Base-by-base conservation (phyloP, 1,140 invertebrate species). In the Bombus ignitus region DNA sequence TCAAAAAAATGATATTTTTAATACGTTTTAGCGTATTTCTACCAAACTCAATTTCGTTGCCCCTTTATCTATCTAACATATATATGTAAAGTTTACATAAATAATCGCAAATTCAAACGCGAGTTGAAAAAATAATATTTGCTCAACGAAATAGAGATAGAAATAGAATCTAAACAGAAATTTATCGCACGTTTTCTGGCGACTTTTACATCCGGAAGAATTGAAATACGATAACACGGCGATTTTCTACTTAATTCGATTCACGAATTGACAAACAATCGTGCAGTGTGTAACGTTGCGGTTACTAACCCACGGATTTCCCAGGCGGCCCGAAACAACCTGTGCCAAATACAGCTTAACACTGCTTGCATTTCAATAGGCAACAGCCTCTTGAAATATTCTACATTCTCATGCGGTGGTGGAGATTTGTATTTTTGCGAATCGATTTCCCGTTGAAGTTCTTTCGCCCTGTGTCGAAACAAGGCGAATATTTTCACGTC, bases 261-360 rank as follows among this genome's bases (percentile, higher is more conserved):
- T 57, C 42, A 13, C 28, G 28, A 35, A 81, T 85, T 35, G 59
- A 62, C 66, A 81, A 74, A 85, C 44, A 81, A 28, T 74, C 22
- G 6, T 12, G 12, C 74, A 37, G 37, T 12, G 65, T 59, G 44
- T 35, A 53, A 70, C n/a, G 75, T 32, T 12, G 37, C 47, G 74
- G 74, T 66, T 66, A 44, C 53, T 74, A 85, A 73, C 57, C 77
- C 42, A n/a, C 71, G 70, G n/a, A 85, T 85, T 85, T 85, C 78
- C 83, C 78, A 79, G 66, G 71, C 68, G 82, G 10, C 39, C 22
- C 35, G 42, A 74, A 81, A 81, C 83, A 85, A 73, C 59, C 59
- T 32, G 57, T 35, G 78, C 78, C 70, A 85, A 81, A 66, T 74
- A 44, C 77, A 57, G 44, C 74, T 85, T 85, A 85, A 81, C 78